Conservation (phyloP, 2,888 invertebrate species). For the Mayetiola destructor region DNA sequence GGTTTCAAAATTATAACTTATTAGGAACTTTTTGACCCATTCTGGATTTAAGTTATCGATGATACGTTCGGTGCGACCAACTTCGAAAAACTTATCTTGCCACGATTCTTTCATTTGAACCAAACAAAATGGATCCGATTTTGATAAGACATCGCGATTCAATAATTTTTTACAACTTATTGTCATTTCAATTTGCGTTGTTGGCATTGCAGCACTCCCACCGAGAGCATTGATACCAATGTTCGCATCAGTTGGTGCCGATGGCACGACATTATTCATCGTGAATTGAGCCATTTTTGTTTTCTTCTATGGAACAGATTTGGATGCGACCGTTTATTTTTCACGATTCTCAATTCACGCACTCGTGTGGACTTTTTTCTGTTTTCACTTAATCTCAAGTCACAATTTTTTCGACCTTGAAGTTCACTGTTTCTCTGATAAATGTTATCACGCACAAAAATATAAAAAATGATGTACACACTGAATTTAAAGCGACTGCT, state of each 20-base stretch:
- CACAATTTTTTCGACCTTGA: too few species aligned
- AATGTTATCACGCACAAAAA: too few species aligned
- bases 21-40: constrained; percentile 13
- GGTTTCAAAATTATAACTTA: constrained; percentile 7
- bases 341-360: too few species aligned
- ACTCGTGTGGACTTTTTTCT: too few species aligned
- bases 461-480: too few species aligned
- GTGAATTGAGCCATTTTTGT: neutral
- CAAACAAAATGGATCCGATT: constrained; percentile 1
- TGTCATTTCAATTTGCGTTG: constrained; percentile 2
- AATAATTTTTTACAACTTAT: neutral
- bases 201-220: neutral
- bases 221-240: neutral
- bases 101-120: neutral
- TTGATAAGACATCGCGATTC: neutral
- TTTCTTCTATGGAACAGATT: too few species aligned
- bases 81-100: neutral
- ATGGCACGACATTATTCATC: neutral
- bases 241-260: neutral
- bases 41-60: constrained; percentile 1
- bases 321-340: too few species aligned
- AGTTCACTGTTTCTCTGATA: too few species aligned
- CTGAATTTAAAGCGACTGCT: too few species aligned
- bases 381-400: too few species aligned
- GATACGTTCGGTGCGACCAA: neutral